Evolutionary conservation across 1,140 invertebrate species (phyloP).

Genomic region (Leptonema lineaticorne): DNA sequence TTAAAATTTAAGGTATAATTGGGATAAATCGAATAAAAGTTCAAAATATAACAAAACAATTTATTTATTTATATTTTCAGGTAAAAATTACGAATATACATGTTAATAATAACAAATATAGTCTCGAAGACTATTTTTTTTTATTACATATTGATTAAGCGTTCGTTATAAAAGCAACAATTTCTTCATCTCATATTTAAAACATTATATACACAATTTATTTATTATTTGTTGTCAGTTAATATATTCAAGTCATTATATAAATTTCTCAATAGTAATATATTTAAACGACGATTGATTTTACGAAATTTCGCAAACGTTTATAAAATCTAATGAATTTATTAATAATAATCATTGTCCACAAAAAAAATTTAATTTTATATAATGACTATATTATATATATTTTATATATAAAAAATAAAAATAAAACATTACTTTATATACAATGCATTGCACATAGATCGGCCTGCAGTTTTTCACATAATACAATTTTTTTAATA

Average conservation of each 20-base stretch:
- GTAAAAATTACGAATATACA: neutral
- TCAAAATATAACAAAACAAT: neutral
- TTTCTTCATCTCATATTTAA: too few species aligned
- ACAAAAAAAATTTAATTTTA: neutral
- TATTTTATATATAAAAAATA: neutral
- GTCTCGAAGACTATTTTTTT: too few species aligned
- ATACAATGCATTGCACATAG: constrained; percentile 38
- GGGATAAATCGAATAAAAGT: neutral
- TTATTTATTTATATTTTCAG: constrained; percentile 8
- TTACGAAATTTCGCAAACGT: too few species aligned
- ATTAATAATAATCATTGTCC: neutral
- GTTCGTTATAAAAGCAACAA: too few species aligned
- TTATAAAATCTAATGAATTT: neutral
- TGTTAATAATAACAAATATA: constrained; percentile 4
- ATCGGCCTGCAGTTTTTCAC: constrained; percentile 37
- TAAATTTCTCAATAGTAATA: too few species aligned
- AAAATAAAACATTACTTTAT: neutral
- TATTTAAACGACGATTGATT: too few species aligned
- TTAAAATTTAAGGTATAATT: too few species aligned
- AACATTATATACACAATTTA: too few species aligned
- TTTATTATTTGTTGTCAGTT: too few species aligned
- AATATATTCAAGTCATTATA: too few species aligned
- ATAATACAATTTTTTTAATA: neutral
- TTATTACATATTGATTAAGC: too few species aligned
- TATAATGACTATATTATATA: too few species aligned